Evolutionary conservation across 2,888 invertebrate genomes (phyloP), one percentile per base, ranked within the genome.

Genomic region (Sylvicola cinctus): DNA sequence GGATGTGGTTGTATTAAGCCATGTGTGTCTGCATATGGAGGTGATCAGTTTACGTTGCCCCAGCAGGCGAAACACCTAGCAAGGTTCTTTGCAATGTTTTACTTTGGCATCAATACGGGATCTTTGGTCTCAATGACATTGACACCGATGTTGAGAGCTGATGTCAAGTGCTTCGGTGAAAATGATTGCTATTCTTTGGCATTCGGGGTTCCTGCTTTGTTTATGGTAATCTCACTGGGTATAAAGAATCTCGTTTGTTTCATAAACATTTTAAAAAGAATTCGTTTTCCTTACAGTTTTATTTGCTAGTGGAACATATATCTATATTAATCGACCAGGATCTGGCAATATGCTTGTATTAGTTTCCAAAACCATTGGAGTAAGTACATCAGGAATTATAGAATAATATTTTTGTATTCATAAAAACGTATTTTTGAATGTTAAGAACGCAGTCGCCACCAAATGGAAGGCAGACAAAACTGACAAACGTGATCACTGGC

Each of bases 1-100:
- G 80, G 81, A 3, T 78, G 80, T 1, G 81, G 81, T 1, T 81
- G 81, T 4, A 83, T 84, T 40, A 84, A 83, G 44, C 80, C 83
- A 0, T 83, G 81, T 50, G 80, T 83, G 2, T 63, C 76, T 1
- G 72, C 83, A 0, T 83, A 83, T 49, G 83, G 81, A 3, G 83
- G 80, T 1, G 83, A 84, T 52, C 83, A 81, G 51, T 78, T 80
- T 46, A 53, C 58, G 12, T 46, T 71, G 29, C 71, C 71, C 1
- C 60, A 66, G 32, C 73, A 79, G 56, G 63, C 70, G 12, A 62
- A 63, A 40, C 68, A 74, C 46, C 58, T 78, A 29, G 65, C 69
- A 1, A 56, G 67, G 16, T 84, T 77, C 56, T 83, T 83, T 52
- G 79, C 78, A 15, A 54, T 80, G 3, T 72, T 81, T 46, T 84